Conservation (phyloP, 2,113 vertebrate species). For the Eulemur rufifrons region DNA sequence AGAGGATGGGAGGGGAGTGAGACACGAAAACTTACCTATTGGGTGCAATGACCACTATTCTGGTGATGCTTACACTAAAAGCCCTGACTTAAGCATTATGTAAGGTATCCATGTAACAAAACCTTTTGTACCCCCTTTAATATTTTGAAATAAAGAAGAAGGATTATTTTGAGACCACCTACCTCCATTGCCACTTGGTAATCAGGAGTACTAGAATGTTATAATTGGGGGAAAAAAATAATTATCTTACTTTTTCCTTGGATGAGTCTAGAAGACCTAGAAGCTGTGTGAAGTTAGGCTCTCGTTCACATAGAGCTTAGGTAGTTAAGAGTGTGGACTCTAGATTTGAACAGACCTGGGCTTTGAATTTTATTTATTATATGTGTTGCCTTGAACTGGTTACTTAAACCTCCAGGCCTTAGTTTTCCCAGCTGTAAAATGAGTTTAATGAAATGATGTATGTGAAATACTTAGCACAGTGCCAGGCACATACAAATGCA, state of each 20-base stretch:
- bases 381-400: neutral
- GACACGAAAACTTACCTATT: no score
- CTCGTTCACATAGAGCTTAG: neutral
- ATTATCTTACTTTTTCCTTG: neutral
- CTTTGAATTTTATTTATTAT: neutral
- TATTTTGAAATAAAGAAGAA: neutral
- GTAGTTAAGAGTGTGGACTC: neutral
- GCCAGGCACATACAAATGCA: neutral
- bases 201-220: neutral
- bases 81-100: no score
- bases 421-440: neutral
- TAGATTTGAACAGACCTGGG: neutral
- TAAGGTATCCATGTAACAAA: no score
- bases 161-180: neutral
- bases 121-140: neutral
- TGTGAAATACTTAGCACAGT: neutral
- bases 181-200: neutral
- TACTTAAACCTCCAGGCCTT: conserved; percentile 3
- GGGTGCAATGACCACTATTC: no score
- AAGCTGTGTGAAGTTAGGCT: neutral
- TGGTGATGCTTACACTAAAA: no score
- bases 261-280: neutral
- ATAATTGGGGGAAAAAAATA: neutral
- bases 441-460: neutral
- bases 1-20: no score